Evolutionary conservation across 1,140 invertebrate genomes (phyloP).

Genomic region (Lasioglossum baleicum): DNA sequence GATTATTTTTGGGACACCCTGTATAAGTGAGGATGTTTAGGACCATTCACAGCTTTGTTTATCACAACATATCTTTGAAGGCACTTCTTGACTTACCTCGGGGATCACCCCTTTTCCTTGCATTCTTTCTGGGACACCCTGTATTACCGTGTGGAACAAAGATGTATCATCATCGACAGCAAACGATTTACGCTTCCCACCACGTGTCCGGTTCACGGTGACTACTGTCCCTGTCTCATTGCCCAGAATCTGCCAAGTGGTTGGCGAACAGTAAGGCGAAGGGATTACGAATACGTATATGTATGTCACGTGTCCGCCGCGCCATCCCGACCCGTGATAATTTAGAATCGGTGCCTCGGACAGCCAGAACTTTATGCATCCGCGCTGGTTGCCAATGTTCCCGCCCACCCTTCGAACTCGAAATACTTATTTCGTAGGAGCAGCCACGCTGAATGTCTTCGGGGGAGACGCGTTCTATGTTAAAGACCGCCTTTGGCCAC

Average conservation of each 20-base stretch:
- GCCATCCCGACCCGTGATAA: conserved; percentile 44
- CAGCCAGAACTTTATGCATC: conserved; percentile 60
- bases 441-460: conserved; percentile 16
- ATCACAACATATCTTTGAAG: too few relatives aligned
- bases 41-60: too few relatives aligned
- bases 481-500: conserved; percentile 42
- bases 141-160: too few relatives aligned
- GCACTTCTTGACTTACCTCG: too few relatives aligned
- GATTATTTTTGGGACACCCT: too few relatives aligned
- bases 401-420: conserved; percentile 54
- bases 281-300: conserved; percentile 45
- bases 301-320: conserved; percentile 35
- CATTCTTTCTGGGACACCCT: too few relatives aligned
- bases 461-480: neutral
- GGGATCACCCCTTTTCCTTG: too few relatives aligned
- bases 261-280: conserved; percentile 1
- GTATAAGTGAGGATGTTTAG: too few relatives aligned
- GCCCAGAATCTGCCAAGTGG: conserved; percentile 27
- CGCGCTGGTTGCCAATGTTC: conserved; percentile 54
- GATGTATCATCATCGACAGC: too few relatives aligned
- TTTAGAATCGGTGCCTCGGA: conserved; percentile 57
- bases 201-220: neutral
- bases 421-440: conserved; percentile 54
- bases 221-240: conserved; percentile 17
- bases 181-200: too few relatives aligned